These are phyloP conservation scores for Lithobates sylvaticus DNA, from an alignment of 2,797 vertebrate genomes.

Conservation along the genomic window DNA sequence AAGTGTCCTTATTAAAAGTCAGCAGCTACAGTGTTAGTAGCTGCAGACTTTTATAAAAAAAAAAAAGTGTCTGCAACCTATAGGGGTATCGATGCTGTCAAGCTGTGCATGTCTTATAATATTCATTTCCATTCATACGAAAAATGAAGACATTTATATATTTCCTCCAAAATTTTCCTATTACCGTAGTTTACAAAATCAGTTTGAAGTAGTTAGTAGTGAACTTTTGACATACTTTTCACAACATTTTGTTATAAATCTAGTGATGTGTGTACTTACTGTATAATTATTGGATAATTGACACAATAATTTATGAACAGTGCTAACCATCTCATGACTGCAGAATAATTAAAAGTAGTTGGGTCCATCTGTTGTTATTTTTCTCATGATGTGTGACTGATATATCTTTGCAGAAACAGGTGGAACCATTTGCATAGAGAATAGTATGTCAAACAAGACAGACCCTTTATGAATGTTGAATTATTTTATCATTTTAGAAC, in stretches of 20 bases:
- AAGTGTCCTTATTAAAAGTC: too few species aligned
- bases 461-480: slow-evolving; percentile 2
- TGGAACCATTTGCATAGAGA: slow-evolving; percentile 31
- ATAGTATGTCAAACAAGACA: slow-evolving; percentile 13
- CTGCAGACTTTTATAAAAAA: too few species aligned
- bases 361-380: slow-evolving; percentile 42
- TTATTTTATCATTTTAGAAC: background rate
- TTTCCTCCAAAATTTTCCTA: background rate
- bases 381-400: slow-evolving; percentile 36
- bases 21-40: too few species aligned
- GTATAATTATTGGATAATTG: slow-evolving; percentile 22
- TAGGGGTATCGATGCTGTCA: too few species aligned
- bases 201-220: background rate
- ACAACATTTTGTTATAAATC: slow-evolving; percentile 6
- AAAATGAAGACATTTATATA: too few species aligned
- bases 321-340: slow-evolving; percentile 12
- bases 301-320: slow-evolving; percentile 18
- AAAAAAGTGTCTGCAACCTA: too few species aligned
- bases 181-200: background rate
- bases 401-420: slow-evolving; percentile 39
- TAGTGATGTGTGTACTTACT: background rate
- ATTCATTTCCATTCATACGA: too few species aligned
- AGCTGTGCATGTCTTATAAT: too few species aligned
- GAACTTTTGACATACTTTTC: slow-evolving; percentile 1
- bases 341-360: slow-evolving; percentile 18